A percentile compares a stretch with the other conserved stretches of the same genome.
Evolutionary conservation across 1,140 invertebrate genomes (phyloP).

Genomic region (Drosophila virilis): DNA sequence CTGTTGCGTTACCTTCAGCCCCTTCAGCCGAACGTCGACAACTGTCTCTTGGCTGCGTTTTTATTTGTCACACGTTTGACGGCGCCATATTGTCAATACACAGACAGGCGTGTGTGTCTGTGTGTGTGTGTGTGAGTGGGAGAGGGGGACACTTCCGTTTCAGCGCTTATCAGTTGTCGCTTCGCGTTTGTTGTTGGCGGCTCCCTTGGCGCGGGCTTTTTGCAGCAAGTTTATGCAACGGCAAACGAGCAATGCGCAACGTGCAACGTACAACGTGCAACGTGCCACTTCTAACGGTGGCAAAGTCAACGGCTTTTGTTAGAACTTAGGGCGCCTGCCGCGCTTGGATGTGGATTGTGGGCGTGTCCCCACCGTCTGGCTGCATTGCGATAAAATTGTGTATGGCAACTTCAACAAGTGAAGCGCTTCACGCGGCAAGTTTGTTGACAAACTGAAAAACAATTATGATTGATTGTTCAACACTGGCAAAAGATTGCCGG

Average conservation of each 20-base stretch:
- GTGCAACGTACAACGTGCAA: constrained; percentile 46
- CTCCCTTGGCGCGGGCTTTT: constrained; percentile 61
- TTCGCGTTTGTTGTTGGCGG: constrained; percentile 52
- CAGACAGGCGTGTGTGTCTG: neutral
- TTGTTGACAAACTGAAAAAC: constrained; percentile 79
- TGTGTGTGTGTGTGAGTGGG: constrained; percentile 10
- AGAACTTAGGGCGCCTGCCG: constrained; percentile 38
- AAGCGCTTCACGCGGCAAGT: constrained; percentile 39
- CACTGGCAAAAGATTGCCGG: constrained; percentile 31
- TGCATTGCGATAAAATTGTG: constrained; percentile 68
- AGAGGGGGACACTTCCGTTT: constrained; percentile 57
- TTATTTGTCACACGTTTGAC: constrained; percentile 53
- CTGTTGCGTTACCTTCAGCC: constrained; percentile 53
- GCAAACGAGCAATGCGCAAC: constrained; percentile 38
- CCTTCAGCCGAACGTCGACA: neutral
- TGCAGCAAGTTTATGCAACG: constrained; percentile 68
- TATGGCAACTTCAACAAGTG: constrained; percentile 59
- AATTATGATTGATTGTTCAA: constrained; percentile 78
- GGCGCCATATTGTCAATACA: constrained; percentile 50
- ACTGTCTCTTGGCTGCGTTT: constrained; percentile 47
- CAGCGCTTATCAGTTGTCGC: constrained; percentile 68
- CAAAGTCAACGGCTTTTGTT: constrained; percentile 71
- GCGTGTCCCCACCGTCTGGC: constrained; percentile 49
- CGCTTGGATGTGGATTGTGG: neutral
- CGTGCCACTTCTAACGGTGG: constrained; percentile 31